phyloP scores from a whole-genome alignment of 2,113 vertebrate species.

The Neotragus pygmaeus region DNA sequence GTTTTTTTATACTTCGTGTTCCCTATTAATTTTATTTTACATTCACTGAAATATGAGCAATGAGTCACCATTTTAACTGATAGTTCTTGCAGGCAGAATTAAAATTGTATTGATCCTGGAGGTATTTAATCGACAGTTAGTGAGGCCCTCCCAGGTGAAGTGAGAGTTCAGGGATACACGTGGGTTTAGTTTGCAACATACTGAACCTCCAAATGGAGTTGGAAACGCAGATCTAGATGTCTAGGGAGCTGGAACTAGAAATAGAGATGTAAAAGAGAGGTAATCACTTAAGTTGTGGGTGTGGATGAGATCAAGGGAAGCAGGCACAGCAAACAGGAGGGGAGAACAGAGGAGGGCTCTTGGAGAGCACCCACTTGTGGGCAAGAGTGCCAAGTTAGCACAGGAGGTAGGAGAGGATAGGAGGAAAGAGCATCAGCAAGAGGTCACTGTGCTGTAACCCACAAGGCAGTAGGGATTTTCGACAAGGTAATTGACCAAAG shows the following conservation, averaged over 20 bases:
- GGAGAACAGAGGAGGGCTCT: not conserved
- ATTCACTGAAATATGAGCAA: not conserved
- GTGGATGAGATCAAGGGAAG: not conserved
- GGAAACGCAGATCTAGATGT: not conserved
- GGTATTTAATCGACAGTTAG: not conserved
- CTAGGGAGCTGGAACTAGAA: not conserved
- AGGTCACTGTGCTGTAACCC: not conserved
- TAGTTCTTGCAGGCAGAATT: not conserved
- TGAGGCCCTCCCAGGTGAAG: not conserved
- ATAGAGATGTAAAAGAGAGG: not conserved
- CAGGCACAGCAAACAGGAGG: not conserved
- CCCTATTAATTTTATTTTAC: not conserved
- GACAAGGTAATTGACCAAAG: not conserved
- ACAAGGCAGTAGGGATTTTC: not conserved
- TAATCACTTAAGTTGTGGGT: not conserved
- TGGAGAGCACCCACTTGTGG: not conserved
- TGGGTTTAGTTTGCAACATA: not conserved
- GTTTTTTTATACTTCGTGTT: conserved; percentile 24
- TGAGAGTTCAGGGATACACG: not conserved
- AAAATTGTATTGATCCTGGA: not conserved
- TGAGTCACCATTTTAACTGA: conserved; percentile 12
- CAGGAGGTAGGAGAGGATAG: not conserved
- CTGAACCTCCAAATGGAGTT: not conserved
- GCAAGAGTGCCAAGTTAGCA: not conserved
- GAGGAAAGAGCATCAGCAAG: not conserved